These are phyloP conservation scores for Sepiola atlantica DNA, from an alignment of 2,888 invertebrate genomes.

Conservation along the genomic window DNA sequence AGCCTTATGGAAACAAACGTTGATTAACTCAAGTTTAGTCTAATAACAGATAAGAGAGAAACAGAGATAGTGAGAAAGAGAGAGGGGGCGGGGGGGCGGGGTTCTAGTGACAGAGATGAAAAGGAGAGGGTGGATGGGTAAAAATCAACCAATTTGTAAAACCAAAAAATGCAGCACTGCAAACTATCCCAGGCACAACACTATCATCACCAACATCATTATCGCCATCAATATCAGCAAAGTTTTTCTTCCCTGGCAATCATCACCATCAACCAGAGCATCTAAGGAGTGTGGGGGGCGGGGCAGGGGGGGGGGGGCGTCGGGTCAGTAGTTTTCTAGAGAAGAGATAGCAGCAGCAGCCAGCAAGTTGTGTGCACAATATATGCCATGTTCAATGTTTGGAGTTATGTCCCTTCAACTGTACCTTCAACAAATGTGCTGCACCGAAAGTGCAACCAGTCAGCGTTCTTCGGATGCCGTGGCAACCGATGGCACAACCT, in stretches of 20 bases:
- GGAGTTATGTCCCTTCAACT: constrained; percentile 21
- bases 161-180: too few relatives aligned
- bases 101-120: background rate
- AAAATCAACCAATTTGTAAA: too few relatives aligned
- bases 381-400: background rate
- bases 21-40: background rate
- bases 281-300: background rate
- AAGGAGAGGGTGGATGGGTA: too few relatives aligned
- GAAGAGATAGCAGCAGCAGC: background rate
- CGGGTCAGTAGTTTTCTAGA: too few relatives aligned
- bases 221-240: background rate
- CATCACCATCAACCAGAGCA: background rate
- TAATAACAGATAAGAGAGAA: background rate
- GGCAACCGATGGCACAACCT: background rate
- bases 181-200: too few relatives aligned
- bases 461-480: background rate
- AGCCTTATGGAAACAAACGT: too few relatives aligned
- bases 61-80: too few relatives aligned
- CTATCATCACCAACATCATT: background rate
- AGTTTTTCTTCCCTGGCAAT: background rate
- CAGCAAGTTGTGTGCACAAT: background rate
- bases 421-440: background rate
- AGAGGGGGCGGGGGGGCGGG: background rate
- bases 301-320: too few relatives aligned
- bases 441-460: background rate